A percentile compares a stretch with the other conserved stretches of the same genome.
Conservation (phyloP, 2,888 invertebrate genomes). For the Athalia rosae region DNA sequence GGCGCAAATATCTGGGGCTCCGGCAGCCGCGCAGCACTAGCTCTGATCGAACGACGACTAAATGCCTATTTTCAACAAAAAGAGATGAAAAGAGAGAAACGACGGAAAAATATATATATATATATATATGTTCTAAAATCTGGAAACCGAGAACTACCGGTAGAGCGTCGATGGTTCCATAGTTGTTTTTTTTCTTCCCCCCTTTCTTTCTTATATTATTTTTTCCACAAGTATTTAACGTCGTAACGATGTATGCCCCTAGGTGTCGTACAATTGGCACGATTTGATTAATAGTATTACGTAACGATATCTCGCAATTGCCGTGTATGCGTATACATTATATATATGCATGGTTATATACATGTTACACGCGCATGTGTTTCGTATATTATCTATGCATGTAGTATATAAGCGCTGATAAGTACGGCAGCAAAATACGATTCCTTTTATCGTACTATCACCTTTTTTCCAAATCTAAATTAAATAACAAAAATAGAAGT, state of each 20-base stretch:
- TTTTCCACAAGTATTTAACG: conserved; percentile 40
- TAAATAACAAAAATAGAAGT: background rate
- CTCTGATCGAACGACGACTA: conserved; percentile 65
- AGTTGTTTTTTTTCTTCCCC: background rate
- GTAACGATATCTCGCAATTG: conserved; percentile 44
- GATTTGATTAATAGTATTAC: conserved; percentile 44
- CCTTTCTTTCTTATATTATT: conserved; percentile 8
- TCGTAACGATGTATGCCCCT: conserved; percentile 39
- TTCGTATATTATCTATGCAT: conserved; percentile 10
- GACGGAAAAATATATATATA: conserved; percentile 3
- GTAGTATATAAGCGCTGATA: conserved; percentile 15
- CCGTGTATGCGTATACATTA: conserved; percentile 35
- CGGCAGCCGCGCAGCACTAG: conserved; percentile 70
- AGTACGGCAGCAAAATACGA: conserved; percentile 19
- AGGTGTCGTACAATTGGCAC: conserved; percentile 44
- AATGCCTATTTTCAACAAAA: conserved; percentile 41
- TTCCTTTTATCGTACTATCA: conserved; percentile 41
- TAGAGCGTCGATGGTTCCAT: too few relatives aligned
- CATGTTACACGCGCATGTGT: background rate
- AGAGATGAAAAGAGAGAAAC: conserved; percentile 10
- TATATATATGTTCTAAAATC: conserved; percentile 31
- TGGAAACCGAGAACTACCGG: conserved; percentile 37
- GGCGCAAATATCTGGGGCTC: conserved; percentile 74
- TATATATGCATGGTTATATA: background rate
- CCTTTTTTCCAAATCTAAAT: background rate